Percentiles rank a stretch among this genome's conserved stretches.
These are phyloP conservation scores for Sialis fuliginosa DNA, from an alignment of 2,888 invertebrate species.

Conservation along the genomic window DNA sequence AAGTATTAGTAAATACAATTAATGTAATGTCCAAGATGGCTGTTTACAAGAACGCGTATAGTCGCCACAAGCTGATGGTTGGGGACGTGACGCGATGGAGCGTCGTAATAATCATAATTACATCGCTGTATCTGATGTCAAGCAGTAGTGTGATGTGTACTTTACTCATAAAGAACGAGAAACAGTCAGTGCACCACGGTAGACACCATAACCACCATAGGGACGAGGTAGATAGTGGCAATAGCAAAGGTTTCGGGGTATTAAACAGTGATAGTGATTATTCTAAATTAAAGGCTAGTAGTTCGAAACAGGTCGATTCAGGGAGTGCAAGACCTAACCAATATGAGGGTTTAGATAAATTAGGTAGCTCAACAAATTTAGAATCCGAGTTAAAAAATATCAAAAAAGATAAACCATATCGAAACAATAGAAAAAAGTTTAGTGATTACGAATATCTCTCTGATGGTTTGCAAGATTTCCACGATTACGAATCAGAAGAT, in stretches of 20 bases:
- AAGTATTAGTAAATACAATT: no score
- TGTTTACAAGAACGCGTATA: background rate
- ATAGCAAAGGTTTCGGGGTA: background rate
- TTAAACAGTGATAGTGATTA: background rate
- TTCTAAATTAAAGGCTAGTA: background rate
- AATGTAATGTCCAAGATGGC: background rate
- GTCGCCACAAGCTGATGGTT: background rate
- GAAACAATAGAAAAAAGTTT: no score
- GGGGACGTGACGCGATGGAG: conserved; percentile 2
- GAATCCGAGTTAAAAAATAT: background rate
- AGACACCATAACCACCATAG: conserved; percentile 3
- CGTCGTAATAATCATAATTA: background rate
- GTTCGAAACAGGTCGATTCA: no score
- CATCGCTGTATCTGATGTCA: conserved; percentile 2
- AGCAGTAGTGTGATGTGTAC: background rate
- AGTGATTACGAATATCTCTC: background rate
- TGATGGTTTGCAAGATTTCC: background rate
- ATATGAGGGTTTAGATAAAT: background rate
- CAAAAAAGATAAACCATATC: background rate
- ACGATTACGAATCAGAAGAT: conserved; percentile 4
- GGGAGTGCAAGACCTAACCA: background rate
- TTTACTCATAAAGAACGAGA: background rate
- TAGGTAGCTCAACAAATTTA: background rate
- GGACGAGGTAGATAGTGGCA: background rate
- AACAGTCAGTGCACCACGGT: background rate